Base-by-base conservation (phyloP, 1,140 invertebrate genomes). In the Anastatus disparis region DNA sequence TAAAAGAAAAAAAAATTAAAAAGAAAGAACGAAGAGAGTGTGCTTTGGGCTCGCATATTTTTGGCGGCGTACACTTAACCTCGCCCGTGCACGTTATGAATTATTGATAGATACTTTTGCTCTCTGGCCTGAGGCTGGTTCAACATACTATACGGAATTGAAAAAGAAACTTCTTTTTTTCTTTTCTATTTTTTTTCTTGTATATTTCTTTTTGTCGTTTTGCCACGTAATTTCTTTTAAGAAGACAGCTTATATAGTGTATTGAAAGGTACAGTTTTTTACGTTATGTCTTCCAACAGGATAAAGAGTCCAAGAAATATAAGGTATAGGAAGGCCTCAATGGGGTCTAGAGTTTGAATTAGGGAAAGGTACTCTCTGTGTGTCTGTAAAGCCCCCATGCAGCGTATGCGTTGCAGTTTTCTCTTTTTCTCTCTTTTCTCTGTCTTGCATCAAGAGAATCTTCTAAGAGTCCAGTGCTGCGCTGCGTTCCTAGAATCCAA, bases 401-500 rank as follows among this genome's bases (percentile, higher is more conserved):
- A n/a, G n/a, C n/a, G n/a, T n/a, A n/a, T n/a, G n/a, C n/a, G n/a
- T n/a, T n/a, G n/a, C n/a, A n/a, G n/a, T 17, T 52, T 46, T 26
- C 17, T 3, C 15, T 53, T 17, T 27, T 53, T 46, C 13, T 40
- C n/a, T 22, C 27, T 22, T 12, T 55, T 10, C 15, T 12, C 20
- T 22, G 3, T 1, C 2, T 29, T 31, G 24, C 9, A 24, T 6
- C 13, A 3, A 35, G 17, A 7, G 12, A 59, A 59, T 59, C 35
- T 44, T 27, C 15, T 24, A 59, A 27, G 3, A 38, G 44, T 42
- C 20, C 17, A 64, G 35, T 64, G 46, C 31, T 38, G 38, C 15
- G 40, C 13, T 40, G 50, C 65, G 67, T 79, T 79, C 74, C 69
- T 75, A 76, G 77, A 78, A 78, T 52, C 46, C 53, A 20, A 22